phyloP scores from a whole-genome alignment of 2,797 vertebrate species.

The Arrhamphus sclerolepis region DNA sequence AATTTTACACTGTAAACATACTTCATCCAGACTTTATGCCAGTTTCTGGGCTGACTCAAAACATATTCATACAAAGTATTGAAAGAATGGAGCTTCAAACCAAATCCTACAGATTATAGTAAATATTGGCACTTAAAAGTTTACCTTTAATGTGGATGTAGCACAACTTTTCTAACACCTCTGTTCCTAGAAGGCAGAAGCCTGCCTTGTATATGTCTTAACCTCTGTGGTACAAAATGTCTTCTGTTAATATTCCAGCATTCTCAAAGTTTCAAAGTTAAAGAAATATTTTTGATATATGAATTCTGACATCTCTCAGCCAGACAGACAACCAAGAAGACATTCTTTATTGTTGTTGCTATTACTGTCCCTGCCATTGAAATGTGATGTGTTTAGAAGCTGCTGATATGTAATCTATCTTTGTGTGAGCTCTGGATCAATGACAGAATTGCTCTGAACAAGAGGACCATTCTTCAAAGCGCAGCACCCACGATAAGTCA shows the following conservation, averaged over 20 bases:
- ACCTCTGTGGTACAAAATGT: conserved; percentile 1
- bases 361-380: background rate
- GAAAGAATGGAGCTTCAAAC: background rate
- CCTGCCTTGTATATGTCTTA: conserved; percentile 6
- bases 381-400: conserved; percentile 16
- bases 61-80: background rate
- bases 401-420: conserved; percentile 8
- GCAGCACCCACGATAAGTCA: conserved; percentile 49
- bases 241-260: background rate
- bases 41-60: background rate
- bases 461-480: conserved; percentile 66
- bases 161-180: background rate
- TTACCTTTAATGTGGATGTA: background rate
- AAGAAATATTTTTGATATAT: conserved; percentile 6
- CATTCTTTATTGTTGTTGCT: background rate
- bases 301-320: background rate
- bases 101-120: conserved; percentile 2
- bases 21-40: background rate
- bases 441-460: conserved; percentile 68
- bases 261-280: background rate
- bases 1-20: conserved; percentile 9
- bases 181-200: too few species aligned
- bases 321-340: background rate
- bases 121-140: conserved; percentile 4
- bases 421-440: conserved; percentile 21